Percentiles rank a stretch among this genome's conserved stretches.
phyloP scores from a whole-genome alignment of 2,797 vertebrate genomes.

The Coilia nasus region DNA sequence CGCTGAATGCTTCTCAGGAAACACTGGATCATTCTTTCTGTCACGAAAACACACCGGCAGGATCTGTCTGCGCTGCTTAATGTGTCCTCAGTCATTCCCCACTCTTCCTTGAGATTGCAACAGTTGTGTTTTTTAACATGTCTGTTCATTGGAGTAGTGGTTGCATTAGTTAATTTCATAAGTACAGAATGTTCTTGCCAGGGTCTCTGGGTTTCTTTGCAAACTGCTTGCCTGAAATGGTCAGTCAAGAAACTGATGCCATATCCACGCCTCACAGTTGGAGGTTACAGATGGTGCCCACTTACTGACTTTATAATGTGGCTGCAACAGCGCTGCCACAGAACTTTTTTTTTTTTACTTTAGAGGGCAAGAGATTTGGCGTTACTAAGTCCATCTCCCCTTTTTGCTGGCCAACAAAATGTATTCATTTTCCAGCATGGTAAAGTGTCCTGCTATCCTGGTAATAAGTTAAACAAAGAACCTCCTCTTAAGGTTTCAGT shows the following conservation, averaged over 20 bases:
- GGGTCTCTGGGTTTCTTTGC: neutral
- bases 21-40: constrained; percentile 1
- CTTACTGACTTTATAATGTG: neutral
- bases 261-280: neutral
- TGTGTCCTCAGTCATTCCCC: neutral
- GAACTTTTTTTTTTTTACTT: neutral
- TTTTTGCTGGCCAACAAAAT: neutral
- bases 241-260: neutral
- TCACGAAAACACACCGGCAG: constrained; percentile 5
- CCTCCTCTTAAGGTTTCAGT: neutral
- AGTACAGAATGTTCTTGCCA: neutral
- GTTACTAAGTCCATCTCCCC: neutral
- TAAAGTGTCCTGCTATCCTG: neutral
- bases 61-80: neutral
- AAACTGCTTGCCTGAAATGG: neutral
- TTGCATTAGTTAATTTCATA: constrained; percentile 5
- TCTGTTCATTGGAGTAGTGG: neutral
- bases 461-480: neutral
- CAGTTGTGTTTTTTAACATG: neutral
- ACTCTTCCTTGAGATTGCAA: neutral
- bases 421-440: neutral
- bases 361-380: neutral
- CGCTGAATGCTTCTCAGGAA: neutral
- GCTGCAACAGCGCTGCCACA: neutral
- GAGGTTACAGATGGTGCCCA: neutral